phyloP scores from a whole-genome alignment of 2,113 vertebrate species.

The Oncorhynchus keta region DNA sequence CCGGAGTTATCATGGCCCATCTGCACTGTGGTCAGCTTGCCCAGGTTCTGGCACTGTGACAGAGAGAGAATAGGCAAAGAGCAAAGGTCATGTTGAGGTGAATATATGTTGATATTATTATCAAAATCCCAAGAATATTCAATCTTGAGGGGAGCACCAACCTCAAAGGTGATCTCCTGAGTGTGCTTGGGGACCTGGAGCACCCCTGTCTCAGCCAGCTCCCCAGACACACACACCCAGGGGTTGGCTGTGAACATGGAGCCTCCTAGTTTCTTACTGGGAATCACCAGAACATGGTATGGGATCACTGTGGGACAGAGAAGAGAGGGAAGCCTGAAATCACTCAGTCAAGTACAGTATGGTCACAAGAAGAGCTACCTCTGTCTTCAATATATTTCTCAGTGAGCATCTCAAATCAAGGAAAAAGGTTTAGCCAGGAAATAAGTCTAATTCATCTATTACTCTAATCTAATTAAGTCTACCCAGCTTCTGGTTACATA shows the following conservation, averaged over 20 bases:
- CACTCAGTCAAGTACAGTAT: too few species aligned
- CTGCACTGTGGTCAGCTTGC: slow-evolving; percentile 96
- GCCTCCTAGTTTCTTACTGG: slow-evolving; percentile 95
- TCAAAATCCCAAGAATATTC: background rate
- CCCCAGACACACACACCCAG: slow-evolving; percentile 97
- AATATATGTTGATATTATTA: background rate
- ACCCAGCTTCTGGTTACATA: background rate
- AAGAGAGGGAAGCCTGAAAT: background rate
- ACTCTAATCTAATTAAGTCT: too few species aligned
- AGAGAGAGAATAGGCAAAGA: background rate
- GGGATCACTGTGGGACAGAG: slow-evolving; percentile 86
- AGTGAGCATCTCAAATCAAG: background rate
- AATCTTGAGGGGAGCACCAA: slow-evolving; percentile 57
- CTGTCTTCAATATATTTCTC: background rate
- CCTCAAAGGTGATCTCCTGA: slow-evolving; percentile 97
- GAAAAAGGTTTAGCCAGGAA: too few species aligned
- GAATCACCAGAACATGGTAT: slow-evolving; percentile 91
- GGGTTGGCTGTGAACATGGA: slow-evolving; percentile 99
- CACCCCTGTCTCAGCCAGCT: slow-evolving; percentile 92
- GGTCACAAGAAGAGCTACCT: too few species aligned
- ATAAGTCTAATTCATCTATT: too few species aligned
- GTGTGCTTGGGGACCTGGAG: slow-evolving; percentile 92
- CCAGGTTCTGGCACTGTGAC: slow-evolving; percentile 93
- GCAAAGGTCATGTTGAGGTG: background rate
- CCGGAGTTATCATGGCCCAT: slow-evolving; percentile 98